Base-by-base conservation (phyloP, 2,113 vertebrate genomes). In the Lepidiolamprologus cunningtoni region DNA sequence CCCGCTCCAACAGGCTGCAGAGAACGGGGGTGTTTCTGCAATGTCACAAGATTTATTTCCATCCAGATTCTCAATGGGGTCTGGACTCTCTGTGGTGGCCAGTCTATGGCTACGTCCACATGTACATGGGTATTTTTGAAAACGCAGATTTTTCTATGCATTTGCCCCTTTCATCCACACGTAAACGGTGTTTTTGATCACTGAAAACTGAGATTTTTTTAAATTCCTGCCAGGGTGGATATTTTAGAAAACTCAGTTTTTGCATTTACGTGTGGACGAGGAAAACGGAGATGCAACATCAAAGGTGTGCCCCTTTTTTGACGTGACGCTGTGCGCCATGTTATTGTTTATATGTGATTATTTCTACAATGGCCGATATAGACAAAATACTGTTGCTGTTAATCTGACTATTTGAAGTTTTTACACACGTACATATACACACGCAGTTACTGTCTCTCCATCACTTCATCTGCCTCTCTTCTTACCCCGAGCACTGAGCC, bases 171-270 rank as follows among this genome's bases (percentile, higher is more conserved):
- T 57, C 12, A 3, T 57, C 54, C 7, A 57, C 21, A 55, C 4
- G 3, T 55, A 55, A 26, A 55, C 2, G 0, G n/a, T 11, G 7
- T 55, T 55, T 55, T 55, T 1, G 1, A 14, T 55, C 54, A 8
- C 54, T 55, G 54, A 55, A 55, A 55, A 26, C 11, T 4, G 21
- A 8, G 21, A 55, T 26, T 57, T 26, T 26, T 58, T 0, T 0
- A 57, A 28, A 58, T 9, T 58, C 55, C 13, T 28, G 55, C 23
- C 55, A 28, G 55, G 55, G 13, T 28, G 55, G 23, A 58, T 13
- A 58, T 3, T 57, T 57, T 28, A 5, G 54, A 57, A 57, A 57
- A 26, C 21, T 14, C 4, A 14, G 54, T 8, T 57, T 57, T 57
- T 57, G 23, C 55, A 5, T 58, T 58, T 58, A 58, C 1, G 8